phyloP scores from a whole-genome alignment of 2,113 vertebrate species.

The Pygoscelis adeliae region DNA sequence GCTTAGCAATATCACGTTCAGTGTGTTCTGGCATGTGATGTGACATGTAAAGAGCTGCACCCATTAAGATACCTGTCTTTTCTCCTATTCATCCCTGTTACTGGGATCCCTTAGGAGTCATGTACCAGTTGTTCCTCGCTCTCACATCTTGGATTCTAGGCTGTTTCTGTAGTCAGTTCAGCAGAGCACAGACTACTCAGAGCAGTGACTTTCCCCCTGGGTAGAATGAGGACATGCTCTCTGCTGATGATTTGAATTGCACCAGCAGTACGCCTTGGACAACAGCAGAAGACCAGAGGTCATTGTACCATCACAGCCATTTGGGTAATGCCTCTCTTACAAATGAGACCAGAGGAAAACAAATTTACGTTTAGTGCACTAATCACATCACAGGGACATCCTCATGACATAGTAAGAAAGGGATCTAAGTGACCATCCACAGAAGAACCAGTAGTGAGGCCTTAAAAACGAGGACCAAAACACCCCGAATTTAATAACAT shows the following conservation, averaged over 20 bases:
- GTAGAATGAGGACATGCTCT: background rate
- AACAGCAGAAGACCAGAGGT: background rate
- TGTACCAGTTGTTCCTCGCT: background rate
- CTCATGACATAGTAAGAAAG: background rate
- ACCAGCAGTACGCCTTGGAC: background rate
- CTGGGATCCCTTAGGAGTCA: background rate
- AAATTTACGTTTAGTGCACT: background rate
- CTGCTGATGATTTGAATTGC: background rate
- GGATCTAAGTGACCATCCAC: background rate
- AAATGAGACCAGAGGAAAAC: background rate
- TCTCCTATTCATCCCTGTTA: background rate
- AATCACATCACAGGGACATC: background rate
- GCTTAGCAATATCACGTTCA: rapidly evolving
- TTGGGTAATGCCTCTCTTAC: background rate
- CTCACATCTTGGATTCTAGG: background rate
- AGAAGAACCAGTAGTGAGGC: background rate
- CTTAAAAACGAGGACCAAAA: background rate
- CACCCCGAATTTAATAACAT: background rate
- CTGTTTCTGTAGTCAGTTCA: background rate
- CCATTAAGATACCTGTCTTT: background rate
- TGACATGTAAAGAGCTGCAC: background rate
- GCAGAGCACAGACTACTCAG: background rate
- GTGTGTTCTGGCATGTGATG: background rate
- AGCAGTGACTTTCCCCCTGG: background rate
- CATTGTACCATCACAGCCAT: background rate